Evolutionary conservation across 2,797 vertebrate species (phyloP), one percentile per base, ranked within the genome.

Genomic region (Zenarchopterus dispar): DNA sequence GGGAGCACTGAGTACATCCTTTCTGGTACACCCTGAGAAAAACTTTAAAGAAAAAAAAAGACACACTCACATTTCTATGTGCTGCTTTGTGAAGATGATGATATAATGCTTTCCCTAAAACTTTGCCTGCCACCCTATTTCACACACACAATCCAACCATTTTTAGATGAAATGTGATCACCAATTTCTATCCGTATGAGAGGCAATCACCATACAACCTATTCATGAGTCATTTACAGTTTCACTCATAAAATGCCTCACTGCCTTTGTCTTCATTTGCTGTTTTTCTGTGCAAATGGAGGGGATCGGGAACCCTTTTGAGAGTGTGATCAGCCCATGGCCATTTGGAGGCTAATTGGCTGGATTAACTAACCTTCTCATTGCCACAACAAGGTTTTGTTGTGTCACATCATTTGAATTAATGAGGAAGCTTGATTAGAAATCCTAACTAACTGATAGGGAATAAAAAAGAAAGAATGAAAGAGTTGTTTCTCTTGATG

Each of bases 281-380:
- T 68, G 78, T 86, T 85, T 28, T 73, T 67, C 63, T 26, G 58
- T 75, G 63, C 58, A 75, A 82, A 78, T 56, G 46, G 73, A 55
- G 17, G 19, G 26, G 48, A 74, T 75, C 69, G 64, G 57, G 72
- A 45, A 52, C 36, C 47, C 44, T 21, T 75, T 70, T n/a, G 17
- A 78, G 74, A 82, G 69, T 51, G 50, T 1, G 13, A 67, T 79
- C 50, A 22, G 73, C 75, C 70, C 68, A 45, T 28, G 59, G 78
- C 80, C 58, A 80, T 78, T 70, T 58, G 57, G 73, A 77, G 75
- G 77, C 75, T 75, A 80, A 86, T 89, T 82, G 80, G 72, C 75
- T 33, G 57, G 67, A 84, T 86, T 76, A 86, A 82, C 84, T 75
- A 83, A 88, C 77, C 79, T 61, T 78, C 77, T 72, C 68, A 86